phyloP scores from a whole-genome alignment of 2,888 invertebrate species.

The Drosophila barbarae region DNA sequence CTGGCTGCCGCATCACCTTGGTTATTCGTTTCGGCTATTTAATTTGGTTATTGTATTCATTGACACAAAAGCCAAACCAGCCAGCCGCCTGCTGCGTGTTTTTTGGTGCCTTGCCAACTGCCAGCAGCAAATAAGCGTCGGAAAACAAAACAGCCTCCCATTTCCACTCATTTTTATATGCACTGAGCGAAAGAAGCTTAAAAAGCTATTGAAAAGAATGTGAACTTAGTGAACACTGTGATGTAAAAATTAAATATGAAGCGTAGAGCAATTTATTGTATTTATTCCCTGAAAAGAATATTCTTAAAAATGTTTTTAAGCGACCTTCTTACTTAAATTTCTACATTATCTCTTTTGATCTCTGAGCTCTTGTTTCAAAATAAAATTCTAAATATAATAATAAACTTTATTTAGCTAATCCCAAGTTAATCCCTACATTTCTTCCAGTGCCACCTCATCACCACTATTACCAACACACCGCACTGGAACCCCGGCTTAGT shows the following conservation, averaged over 20 bases:
- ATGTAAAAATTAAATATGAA: too few species aligned
- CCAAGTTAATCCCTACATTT: background rate
- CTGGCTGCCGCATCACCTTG: slow-evolving; percentile 65
- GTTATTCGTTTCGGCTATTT: slow-evolving; percentile 57
- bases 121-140: slow-evolving; percentile 44
- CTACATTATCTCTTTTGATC: too few species aligned
- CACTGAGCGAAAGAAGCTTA: slow-evolving; percentile 2
- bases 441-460: slow-evolving; percentile 24
- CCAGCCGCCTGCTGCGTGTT: slow-evolving; percentile 31
- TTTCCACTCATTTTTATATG: background rate
- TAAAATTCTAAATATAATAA: background rate
- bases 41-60: slow-evolving; percentile 80
- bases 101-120: slow-evolving; percentile 66
- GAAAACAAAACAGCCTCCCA: slow-evolving; percentile 53
- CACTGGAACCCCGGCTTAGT: slow-evolving; percentile 36
- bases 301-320: background rate
- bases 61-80: slow-evolving; percentile 72
- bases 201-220: too few species aligned
- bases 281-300: too few species aligned
- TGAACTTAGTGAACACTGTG: too few species aligned
- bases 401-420: background rate
- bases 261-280: too few species aligned
- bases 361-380: background rate
- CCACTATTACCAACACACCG: slow-evolving; percentile 5
- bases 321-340: too few species aligned